Evolutionary conservation across 2,888 invertebrate genomes (phyloP).

Genomic region (Lissonota sp.): DNA sequence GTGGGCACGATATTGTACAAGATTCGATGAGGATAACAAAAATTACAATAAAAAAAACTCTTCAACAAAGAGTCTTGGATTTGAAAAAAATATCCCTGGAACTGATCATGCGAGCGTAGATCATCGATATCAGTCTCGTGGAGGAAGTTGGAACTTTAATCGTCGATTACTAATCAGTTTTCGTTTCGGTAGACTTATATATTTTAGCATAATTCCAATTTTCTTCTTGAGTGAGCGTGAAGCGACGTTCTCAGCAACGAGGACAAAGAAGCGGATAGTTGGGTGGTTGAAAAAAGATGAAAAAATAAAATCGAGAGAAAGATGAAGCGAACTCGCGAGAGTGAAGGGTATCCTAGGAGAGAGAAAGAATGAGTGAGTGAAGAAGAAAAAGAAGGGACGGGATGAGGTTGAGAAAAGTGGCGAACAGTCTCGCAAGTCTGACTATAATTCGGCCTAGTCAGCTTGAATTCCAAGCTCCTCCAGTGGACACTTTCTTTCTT

Average conservation of each 20-base stretch:
- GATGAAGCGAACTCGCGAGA: background rate
- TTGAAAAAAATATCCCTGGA: too few relatives aligned
- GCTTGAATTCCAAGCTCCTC: conserved; percentile 72
- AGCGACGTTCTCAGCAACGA: conserved; percentile 1
- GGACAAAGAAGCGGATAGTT: conserved; percentile 29
- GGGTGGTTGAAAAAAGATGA: conserved; percentile 27
- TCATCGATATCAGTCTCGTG: conserved; percentile 66
- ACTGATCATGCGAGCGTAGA: conserved; percentile 1
- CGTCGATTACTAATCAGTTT: conserved; percentile 67
- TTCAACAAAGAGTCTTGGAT: too few relatives aligned
- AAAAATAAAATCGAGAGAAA: conserved; percentile 29
- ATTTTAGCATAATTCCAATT: conserved; percentile 79
- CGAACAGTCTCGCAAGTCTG: conserved; percentile 64
- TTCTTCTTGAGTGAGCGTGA: conserved; percentile 72
- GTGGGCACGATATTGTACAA: too few relatives aligned
- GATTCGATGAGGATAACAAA: too few relatives aligned
- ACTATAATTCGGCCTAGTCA: conserved; percentile 75
- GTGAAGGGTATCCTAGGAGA: too few relatives aligned
- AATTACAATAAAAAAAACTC: too few relatives aligned
- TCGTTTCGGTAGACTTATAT: conserved; percentile 64
- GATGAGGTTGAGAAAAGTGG: conserved; percentile 41
- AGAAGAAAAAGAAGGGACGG: too few relatives aligned
- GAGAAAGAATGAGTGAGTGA: conserved; percentile 21
- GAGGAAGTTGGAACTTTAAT: conserved; percentile 51
- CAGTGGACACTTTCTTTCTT: conserved; percentile 36